A percentile compares a stretch with the other conserved stretches of the same genome.
Evolutionary conservation across 2,888 invertebrate species (phyloP).

Genomic region (Epicampocera succincta): DNA sequence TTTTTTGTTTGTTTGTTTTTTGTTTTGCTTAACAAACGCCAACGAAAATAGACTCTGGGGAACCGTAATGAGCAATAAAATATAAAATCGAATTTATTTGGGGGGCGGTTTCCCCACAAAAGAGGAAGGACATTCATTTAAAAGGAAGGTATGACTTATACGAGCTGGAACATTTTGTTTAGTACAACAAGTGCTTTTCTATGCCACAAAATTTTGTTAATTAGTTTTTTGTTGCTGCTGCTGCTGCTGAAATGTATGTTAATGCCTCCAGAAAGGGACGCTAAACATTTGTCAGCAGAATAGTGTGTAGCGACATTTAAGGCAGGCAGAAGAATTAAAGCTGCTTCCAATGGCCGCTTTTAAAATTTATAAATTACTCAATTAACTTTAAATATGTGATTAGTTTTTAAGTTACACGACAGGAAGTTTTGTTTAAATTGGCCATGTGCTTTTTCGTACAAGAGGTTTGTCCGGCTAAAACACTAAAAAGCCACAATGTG

Average conservation of each 20-base stretch:
- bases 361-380: not conserved
- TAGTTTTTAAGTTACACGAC: too few relatives aligned
- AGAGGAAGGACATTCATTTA: not conserved
- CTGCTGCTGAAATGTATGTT: slow-evolving; percentile 56
- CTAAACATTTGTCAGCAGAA: slow-evolving; percentile 49
- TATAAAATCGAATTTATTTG: slow-evolving; percentile 15
- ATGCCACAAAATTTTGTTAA: slow-evolving; percentile 31
- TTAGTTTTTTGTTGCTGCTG: not conserved
- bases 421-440: too few relatives aligned
- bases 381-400: too few relatives aligned
- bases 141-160: slow-evolving; percentile 6
- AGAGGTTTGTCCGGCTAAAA: too few relatives aligned
- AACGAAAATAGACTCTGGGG: slow-evolving; percentile 56
- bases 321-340: too few relatives aligned
- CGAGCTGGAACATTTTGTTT: not conserved
- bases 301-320: too few relatives aligned
- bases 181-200: slow-evolving; percentile 56
- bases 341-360: not conserved
- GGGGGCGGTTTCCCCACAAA: not conserved
- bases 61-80: slow-evolving; percentile 32
- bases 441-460: too few relatives aligned
- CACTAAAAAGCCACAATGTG: too few relatives aligned
- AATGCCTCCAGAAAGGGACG: slow-evolving; percentile 59
- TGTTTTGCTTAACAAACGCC: slow-evolving; percentile 3
- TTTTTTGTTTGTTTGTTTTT: too few relatives aligned